phyloP scores from a whole-genome alignment of 1,140 invertebrate species.

The Drosophila repletoides region DNA sequence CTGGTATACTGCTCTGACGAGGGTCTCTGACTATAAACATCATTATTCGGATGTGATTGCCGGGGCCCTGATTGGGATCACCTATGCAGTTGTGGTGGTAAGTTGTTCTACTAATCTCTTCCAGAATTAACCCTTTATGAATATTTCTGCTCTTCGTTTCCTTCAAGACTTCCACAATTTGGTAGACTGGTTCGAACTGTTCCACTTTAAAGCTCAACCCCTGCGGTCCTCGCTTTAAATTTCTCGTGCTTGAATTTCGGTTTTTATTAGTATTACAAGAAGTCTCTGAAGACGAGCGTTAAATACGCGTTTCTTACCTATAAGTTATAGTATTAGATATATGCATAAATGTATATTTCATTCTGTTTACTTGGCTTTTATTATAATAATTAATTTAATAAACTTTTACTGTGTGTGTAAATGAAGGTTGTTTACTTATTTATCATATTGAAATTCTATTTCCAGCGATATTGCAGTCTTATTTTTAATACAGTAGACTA shows the following conservation, averaged over 20 bases:
- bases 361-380: slow-evolving; percentile 7
- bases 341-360: background rate
- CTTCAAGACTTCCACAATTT: slow-evolving; percentile 56
- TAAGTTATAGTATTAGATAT: background rate
- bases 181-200: slow-evolving; percentile 30
- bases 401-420: slow-evolving; percentile 18
- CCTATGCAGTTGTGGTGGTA: slow-evolving; percentile 84
- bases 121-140: background rate
- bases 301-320: slow-evolving; percentile 37
- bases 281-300: slow-evolving; percentile 19
- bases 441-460: too few relatives aligned
- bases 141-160: background rate
- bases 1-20: slow-evolving; percentile 91
- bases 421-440: too few relatives aligned
- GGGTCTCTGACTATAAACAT: slow-evolving; percentile 97
- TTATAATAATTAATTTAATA: slow-evolving; percentile 26
- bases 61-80: slow-evolving; percentile 84
- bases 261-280: slow-evolving; percentile 32
- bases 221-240: slow-evolving; percentile 44
- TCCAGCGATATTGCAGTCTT: too few relatives aligned
- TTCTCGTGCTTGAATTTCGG: slow-evolving; percentile 33
- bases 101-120: slow-evolving; percentile 54
- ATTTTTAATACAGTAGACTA: too few relatives aligned
- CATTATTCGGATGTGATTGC: slow-evolving; percentile 89
- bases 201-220: slow-evolving; percentile 23